Percentiles rank a stretch among this genome's conserved stretches.
Conservation (phyloP, 2,888 invertebrate species). For the Unio delphinus region DNA sequence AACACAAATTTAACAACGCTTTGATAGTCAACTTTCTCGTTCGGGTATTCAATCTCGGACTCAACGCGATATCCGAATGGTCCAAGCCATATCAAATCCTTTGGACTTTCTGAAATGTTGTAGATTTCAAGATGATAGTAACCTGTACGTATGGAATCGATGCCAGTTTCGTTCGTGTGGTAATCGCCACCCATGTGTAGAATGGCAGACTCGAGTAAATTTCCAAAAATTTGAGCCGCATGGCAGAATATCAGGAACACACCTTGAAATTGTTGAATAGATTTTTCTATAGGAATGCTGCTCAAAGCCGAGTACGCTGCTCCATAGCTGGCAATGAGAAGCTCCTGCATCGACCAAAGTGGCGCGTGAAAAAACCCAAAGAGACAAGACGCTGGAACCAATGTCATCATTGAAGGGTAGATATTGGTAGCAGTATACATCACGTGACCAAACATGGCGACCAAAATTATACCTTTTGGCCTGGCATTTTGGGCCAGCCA, state of each 20-base stretch:
- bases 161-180: slow-evolving; percentile 10
- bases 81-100: slow-evolving; percentile 32
- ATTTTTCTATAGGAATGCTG: slow-evolving; percentile 48
- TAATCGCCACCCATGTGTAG: slow-evolving; percentile 43
- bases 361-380: slow-evolving; percentile 61
- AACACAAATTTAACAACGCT: slow-evolving; percentile 57
- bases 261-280: slow-evolving; percentile 58
- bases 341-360: slow-evolving; percentile 58
- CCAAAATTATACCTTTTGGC: slow-evolving; percentile 55
- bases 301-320: slow-evolving; percentile 57
- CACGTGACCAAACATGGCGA: slow-evolving; percentile 58
- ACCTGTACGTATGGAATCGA: too few species aligned
- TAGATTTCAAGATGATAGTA: slow-evolving; percentile 20
- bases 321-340: slow-evolving; percentile 57
- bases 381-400: slow-evolving; percentile 53
- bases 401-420: slow-evolving; percentile 55
- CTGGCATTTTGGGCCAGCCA: slow-evolving; percentile 52
- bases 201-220: slow-evolving; percentile 53
- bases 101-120: slow-evolving; percentile 19
- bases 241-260: slow-evolving; percentile 61
- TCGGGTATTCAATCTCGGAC: slow-evolving; percentile 21
- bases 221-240: slow-evolving; percentile 61
- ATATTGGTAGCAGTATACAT: slow-evolving; percentile 57
- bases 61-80: slow-evolving; percentile 35
- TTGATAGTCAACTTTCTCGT: slow-evolving; percentile 42